Conservation (phyloP, 2,888 invertebrate genomes). For the Chrysolina americana region DNA sequence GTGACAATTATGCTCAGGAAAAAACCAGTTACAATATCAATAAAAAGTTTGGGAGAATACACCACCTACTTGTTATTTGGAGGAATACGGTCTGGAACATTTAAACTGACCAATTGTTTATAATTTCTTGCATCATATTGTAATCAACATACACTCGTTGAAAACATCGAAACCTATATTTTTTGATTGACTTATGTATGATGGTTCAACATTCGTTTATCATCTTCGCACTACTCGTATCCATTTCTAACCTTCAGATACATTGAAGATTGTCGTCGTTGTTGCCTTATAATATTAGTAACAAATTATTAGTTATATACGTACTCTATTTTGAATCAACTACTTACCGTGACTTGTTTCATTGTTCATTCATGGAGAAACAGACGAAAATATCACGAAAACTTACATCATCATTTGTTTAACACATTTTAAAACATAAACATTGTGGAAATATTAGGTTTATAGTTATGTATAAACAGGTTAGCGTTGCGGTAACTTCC, state of each 20-base stretch:
- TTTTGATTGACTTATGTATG: no score
- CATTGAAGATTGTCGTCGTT: neutral
- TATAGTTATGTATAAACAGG: constrained; percentile 24
- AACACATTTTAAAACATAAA: constrained; percentile 22
- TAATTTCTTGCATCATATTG: no score
- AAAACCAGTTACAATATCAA: no score
- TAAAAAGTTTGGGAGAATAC: no score
- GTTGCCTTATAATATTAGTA: neutral
- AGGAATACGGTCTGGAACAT: no score
- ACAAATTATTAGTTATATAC: neutral
- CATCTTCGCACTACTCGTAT: no score
- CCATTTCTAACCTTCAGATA: neutral
- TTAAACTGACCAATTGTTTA: no score
- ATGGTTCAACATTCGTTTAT: no score
- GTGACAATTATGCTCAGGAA: no score
- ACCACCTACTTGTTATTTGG: no score
- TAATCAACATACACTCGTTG: no score
- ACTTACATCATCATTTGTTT: constrained; percentile 18
- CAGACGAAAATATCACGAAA: constrained; percentile 19
- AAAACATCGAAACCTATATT: no score
- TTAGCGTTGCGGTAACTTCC: constrained; percentile 19
- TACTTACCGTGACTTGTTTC: constrained; percentile 15
- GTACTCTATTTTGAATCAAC: constrained; percentile 6
- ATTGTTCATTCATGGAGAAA: constrained; percentile 14
- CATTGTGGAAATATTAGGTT: constrained; percentile 24